These are phyloP conservation scores for Eristalinus aeneus DNA, from an alignment of 2,888 invertebrate species.

Conservation along the genomic window DNA sequence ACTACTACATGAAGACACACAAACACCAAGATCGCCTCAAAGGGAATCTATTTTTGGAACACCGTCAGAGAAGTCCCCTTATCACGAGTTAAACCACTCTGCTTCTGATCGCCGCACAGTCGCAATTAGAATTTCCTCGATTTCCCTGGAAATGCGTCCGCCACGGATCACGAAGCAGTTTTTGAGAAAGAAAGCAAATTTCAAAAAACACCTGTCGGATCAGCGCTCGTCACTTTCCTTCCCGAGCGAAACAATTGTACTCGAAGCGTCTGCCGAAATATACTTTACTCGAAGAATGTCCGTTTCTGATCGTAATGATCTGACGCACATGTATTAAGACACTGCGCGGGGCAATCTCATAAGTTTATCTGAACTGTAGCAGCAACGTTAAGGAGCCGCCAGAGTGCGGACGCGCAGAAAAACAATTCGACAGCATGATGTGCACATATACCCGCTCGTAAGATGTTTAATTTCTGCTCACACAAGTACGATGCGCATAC, in stretches of 20 bases:
- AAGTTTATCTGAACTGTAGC: conserved; percentile 2
- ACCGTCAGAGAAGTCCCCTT: neutral
- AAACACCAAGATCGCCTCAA: neutral
- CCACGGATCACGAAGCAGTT: neutral
- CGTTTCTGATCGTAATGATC: conserved; percentile 24
- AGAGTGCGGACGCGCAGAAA: neutral
- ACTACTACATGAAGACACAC: neutral
- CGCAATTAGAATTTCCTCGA: neutral
- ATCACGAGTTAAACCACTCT: neutral
- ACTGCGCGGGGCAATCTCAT: conserved; percentile 33
- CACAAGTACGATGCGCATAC: neutral
- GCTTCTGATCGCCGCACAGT: neutral
- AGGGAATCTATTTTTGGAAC: neutral
- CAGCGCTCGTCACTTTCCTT: conserved; percentile 25
- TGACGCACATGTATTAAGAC: conserved; percentile 45
- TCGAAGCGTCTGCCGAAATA: neutral
- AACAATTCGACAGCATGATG: conserved; percentile 9
- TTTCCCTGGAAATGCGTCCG: neutral
- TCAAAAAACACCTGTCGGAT: neutral
- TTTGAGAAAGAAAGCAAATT: neutral
- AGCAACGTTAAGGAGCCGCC: neutral
- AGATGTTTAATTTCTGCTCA: neutral
- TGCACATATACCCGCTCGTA: neutral
- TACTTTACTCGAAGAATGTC: neutral
- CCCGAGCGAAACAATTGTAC: neutral